phyloP scores from a whole-genome alignment of 2,888 invertebrate genomes.

The Ferdinandea cuprea region DNA sequence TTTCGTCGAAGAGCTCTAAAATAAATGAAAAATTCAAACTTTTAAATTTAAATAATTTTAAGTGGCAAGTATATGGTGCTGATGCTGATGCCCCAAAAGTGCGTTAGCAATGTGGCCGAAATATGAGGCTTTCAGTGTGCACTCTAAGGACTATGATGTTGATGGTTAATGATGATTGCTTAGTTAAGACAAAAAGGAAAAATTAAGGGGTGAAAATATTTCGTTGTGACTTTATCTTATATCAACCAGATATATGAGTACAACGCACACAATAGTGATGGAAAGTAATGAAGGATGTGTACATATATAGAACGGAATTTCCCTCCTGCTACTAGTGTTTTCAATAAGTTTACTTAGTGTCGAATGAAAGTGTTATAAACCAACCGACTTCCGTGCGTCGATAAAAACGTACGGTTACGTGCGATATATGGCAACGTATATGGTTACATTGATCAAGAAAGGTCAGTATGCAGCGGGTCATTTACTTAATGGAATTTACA shows the following conservation, averaged over 20 bases:
- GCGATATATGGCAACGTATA: no score
- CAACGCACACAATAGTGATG: not conserved
- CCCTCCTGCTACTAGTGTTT: not conserved
- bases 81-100: slow-evolving; percentile 53
- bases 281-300: not conserved
- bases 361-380: no score
- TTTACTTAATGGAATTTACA: no score
- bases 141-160: slow-evolving; percentile 47
- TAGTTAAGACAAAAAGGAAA: slow-evolving; percentile 31
- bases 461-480: no score
- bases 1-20: slow-evolving; percentile 55
- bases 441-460: no score
- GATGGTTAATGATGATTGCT: slow-evolving; percentile 70
- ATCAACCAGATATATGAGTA: not conserved
- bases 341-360: slow-evolving; percentile 5
- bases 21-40: slow-evolving; percentile 73
- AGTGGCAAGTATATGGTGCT: slow-evolving; percentile 63
- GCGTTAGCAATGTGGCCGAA: slow-evolving; percentile 28
- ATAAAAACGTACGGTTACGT: no score
- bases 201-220: slow-evolving; percentile 30
- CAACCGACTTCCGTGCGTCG: no score
- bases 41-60: slow-evolving; percentile 74
- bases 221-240: slow-evolving; percentile 59
- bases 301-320: not conserved
- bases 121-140: slow-evolving; percentile 39